phyloP scores from a whole-genome alignment of 2,797 vertebrate species.

The Acanthurus leucopareius region DNA sequence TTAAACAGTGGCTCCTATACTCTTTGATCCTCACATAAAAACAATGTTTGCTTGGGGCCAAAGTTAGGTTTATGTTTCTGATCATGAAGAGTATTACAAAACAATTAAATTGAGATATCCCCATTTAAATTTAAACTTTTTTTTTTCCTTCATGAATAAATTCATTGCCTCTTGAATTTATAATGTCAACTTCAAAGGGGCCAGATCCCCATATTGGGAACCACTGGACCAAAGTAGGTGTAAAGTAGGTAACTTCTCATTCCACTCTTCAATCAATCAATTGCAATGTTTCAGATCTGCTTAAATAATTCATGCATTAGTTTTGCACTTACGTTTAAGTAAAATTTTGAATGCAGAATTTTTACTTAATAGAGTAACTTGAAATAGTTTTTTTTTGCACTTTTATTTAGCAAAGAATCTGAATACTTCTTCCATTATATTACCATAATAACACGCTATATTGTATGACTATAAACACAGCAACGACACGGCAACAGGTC shows the following conservation, averaged over 20 bases:
- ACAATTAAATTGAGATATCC: too few relatives aligned
- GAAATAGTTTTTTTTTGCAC: not conserved
- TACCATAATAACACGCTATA: not conserved
- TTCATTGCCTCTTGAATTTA: not conserved
- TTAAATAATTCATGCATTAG: not conserved
- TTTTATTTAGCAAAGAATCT: not conserved
- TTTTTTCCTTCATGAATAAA: not conserved
- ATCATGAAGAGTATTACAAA: too few relatives aligned
- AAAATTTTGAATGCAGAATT: not conserved
- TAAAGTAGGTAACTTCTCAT: not conserved
- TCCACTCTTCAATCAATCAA: too few relatives aligned
- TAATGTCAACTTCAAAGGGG: too few relatives aligned
- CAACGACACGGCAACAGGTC: not conserved
- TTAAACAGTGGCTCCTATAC: not conserved
- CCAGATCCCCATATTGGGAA: not conserved
- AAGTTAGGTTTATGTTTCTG: too few relatives aligned
- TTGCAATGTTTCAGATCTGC: too few relatives aligned
- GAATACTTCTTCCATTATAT: not conserved
- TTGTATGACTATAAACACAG: not conserved
- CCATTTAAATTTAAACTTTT: not conserved
- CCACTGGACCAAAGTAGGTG: not conserved
- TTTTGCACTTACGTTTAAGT: not conserved
- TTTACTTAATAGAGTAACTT: not conserved
- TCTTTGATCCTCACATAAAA: not conserved
- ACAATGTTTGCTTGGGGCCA: too few relatives aligned